Percentiles rank a stretch among this genome's conserved stretches.
Conservation (phyloP, 2,888 invertebrate genomes). For the Micropterix aruncella region DNA sequence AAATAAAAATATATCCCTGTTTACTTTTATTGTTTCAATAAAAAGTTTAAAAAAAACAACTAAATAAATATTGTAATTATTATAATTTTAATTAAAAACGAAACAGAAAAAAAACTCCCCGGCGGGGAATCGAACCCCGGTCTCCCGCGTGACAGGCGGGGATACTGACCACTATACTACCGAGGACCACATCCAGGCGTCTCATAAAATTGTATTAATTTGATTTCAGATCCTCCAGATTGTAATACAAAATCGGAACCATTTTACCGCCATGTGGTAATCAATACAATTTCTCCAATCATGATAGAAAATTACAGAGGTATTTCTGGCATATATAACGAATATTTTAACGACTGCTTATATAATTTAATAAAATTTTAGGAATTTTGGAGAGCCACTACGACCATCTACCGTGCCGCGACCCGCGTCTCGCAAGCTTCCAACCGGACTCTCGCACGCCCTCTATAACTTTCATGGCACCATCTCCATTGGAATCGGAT, state of each 20-base stretch:
- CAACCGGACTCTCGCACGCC: slow-evolving; percentile 11
- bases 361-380: neutral
- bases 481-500: slow-evolving; percentile 16
- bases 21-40: no score
- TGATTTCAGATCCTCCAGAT: slow-evolving; percentile 28
- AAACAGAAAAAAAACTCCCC: slow-evolving; percentile 8
- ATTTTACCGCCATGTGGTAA: slow-evolving; percentile 31
- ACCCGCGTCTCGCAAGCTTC: slow-evolving; percentile 13
- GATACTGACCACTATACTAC: slow-evolving; percentile 14
- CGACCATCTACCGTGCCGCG: slow-evolving; percentile 36
- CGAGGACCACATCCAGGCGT: slow-evolving; percentile 8
- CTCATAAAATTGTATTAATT: neutral
- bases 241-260: slow-evolving; percentile 28
- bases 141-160: slow-evolving; percentile 14
- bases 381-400: slow-evolving; percentile 47
- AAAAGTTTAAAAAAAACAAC: no score
- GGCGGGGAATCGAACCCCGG: slow-evolving; percentile 14
- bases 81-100: no score
- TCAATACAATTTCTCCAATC: slow-evolving; percentile 33
- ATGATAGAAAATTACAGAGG: slow-evolving; percentile 46
- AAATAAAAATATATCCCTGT: no score
- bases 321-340: slow-evolving; percentile 13
- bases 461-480: slow-evolving; percentile 21
- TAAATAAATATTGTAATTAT: no score
- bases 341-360: neutral